Base-by-base conservation (phyloP, 2,888 invertebrate species). In the Drosophila rellima region DNA sequence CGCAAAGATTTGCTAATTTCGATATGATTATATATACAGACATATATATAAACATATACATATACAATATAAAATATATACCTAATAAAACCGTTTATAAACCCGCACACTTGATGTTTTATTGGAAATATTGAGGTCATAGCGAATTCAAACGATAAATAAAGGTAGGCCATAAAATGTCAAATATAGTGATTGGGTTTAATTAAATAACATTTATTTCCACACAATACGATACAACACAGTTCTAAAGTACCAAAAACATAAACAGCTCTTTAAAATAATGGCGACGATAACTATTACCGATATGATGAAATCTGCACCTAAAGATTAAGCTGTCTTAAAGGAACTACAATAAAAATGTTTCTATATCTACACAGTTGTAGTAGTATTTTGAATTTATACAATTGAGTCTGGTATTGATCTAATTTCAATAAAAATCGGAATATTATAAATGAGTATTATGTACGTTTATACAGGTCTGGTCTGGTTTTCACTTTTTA, bases 11-110 rank as follows among this genome's bases (percentile, higher is more conserved):
- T 78, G 69, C 72, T 75, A 79, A 75, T 62, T 74, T 70, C 66
- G 35, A 66, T 42, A 62, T 35, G 44, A 33, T 42, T 55, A 40
- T 65, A 52, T 20, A 47, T 23, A 56, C 18, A 23, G 18, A 50
- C 35, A 39, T 26, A 23, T 60, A 68, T 56, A 59, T 65, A 63
- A 66, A 54, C 42, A 18, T 60, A 48, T 56, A 64, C 48, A 74
- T 70, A 74, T 76, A 66, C 45, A 52, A 42, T 20, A 57, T 33
- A 13, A 35, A 33, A 42, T 35, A 55, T 63, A 40, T 48, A 45
- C 40, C 18, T 23, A 83, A 86, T 83, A 86, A 83, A 86, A 73
- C 70, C 72, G 87, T 83, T 83, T 86, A 73, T 86, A 83, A 83
- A 44, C 75, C 75, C 75, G 57, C 60, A 83, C 48, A 23, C 51